Evolutionary conservation across 2,888 invertebrate genomes (phyloP).

Genomic region (Blera fallax): DNA sequence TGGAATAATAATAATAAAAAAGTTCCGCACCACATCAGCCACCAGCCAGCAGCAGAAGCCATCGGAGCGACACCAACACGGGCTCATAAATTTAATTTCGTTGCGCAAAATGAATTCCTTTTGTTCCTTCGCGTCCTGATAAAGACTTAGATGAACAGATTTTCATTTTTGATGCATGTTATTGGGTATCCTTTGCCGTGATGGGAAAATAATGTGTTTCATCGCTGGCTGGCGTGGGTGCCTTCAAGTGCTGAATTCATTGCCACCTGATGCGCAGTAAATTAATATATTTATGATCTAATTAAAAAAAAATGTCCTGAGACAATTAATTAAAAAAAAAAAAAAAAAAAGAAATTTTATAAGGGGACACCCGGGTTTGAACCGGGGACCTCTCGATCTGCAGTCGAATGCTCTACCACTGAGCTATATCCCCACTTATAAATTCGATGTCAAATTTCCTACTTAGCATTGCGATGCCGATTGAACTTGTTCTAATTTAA

Average conservation of each 20-base stretch:
- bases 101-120: neutral
- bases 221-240: neutral
- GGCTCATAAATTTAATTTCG: conserved; percentile 18
- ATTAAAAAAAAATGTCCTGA: neutral
- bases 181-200: neutral
- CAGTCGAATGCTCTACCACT: conserved; percentile 80
- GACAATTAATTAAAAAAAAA: conserved; percentile 12
- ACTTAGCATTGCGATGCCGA: neutral
- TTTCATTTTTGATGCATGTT: conserved; percentile 1
- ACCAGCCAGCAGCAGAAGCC: neutral
- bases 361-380: conserved; percentile 79
- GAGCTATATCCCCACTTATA: conserved; percentile 77
- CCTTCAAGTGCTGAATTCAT: no score
- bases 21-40: conserved; percentile 1
- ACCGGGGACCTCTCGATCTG: conserved; percentile 80
- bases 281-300: neutral
- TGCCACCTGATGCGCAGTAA: neutral
- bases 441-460: neutral
- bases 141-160: neutral
- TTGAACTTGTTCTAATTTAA: neutral
- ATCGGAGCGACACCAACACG: neutral
- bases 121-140: neutral
- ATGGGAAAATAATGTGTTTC: neutral
- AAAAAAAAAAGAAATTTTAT: conserved; percentile 54
- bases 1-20: neutral